Conservation (phyloP, 2,888 invertebrate species). For the Drosophila kambysellisi region DNA sequence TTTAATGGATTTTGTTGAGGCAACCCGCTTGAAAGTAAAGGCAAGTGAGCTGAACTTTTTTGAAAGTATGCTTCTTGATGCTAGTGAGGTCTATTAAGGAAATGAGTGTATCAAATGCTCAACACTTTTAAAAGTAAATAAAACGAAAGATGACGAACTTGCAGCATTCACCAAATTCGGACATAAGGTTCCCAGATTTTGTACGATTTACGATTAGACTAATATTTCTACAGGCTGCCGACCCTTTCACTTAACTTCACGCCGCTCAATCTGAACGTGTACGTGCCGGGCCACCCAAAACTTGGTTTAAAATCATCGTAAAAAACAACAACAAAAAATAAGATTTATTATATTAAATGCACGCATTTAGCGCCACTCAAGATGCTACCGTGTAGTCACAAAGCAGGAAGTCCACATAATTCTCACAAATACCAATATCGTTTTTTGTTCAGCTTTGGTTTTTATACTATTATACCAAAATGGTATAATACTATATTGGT, state of each 20-base stretch:
- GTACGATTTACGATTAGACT: slow-evolving; percentile 30
- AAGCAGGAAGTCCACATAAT: slow-evolving; percentile 78
- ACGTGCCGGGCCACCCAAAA: slow-evolving; percentile 69
- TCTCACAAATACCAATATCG: slow-evolving; percentile 77
- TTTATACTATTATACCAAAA: too few species aligned
- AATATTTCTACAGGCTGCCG: slow-evolving; percentile 62
- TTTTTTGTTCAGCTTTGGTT: slow-evolving; percentile 70
- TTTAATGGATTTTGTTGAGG: slow-evolving; percentile 18
- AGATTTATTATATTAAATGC: slow-evolving; percentile 78
- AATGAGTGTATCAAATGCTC: slow-evolving; percentile 9
- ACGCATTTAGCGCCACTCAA: slow-evolving; percentile 79
- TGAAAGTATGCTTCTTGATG: slow-evolving; percentile 12
- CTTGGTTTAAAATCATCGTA: slow-evolving; percentile 43
- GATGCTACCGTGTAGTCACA: slow-evolving; percentile 54
- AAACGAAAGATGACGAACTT: slow-evolving; percentile 66
- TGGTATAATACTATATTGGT: too few species aligned
- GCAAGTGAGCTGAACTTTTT: slow-evolving; percentile 24
- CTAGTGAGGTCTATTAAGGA: background rate
- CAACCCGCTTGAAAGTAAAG: slow-evolving; percentile 13
- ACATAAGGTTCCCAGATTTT: slow-evolving; percentile 31
- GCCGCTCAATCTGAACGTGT: slow-evolving; percentile 61
- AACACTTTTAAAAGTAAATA: slow-evolving; percentile 3
- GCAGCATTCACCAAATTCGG: slow-evolving; percentile 19
- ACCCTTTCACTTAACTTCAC: slow-evolving; percentile 70
- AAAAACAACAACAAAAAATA: slow-evolving; percentile 31